A percentile compares a stretch with the other conserved stretches of the same genome.
Conservation (phyloP, 2,888 invertebrate genomes). For the Ectemnius lituratus region DNA sequence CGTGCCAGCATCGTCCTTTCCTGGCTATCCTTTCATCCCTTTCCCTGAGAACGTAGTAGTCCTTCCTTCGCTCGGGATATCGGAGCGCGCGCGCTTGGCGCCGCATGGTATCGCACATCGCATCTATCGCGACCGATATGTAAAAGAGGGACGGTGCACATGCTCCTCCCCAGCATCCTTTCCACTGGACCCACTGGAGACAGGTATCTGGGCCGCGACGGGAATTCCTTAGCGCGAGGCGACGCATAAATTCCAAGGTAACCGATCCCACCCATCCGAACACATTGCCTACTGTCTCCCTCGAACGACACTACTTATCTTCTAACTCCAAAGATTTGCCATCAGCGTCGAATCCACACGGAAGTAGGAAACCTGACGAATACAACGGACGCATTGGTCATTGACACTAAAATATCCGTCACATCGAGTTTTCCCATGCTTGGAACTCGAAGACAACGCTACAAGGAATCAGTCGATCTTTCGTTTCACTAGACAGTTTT, state of each 20-base stretch:
- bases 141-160: slow-evolving; percentile 53
- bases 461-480: background rate
- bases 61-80: background rate
- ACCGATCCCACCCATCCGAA: too few species aligned
- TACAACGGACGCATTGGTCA: background rate
- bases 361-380: background rate
- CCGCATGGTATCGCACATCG: slow-evolving; percentile 65
- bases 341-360: background rate
- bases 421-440: background rate
- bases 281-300: too few species aligned
- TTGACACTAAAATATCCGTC: background rate
- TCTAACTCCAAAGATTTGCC: too few species aligned
- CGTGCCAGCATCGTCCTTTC: slow-evolving; percentile 6
- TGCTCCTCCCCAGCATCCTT: background rate
- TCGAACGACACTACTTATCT: too few species aligned
- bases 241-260: slow-evolving; percentile 14
- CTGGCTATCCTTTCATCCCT: slow-evolving; percentile 6
- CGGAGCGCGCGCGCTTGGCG: slow-evolving; percentile 43
- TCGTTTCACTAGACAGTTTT: background rate
- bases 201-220: slow-evolving; percentile 42
- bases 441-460: background rate
- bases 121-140: slow-evolving; percentile 68
- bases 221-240: slow-evolving; percentile 38
- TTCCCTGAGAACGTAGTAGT: slow-evolving; percentile 12
- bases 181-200: slow-evolving; percentile 25